Conservation (phyloP, 2,888 invertebrate species). For the Rhingia campestris region DNA sequence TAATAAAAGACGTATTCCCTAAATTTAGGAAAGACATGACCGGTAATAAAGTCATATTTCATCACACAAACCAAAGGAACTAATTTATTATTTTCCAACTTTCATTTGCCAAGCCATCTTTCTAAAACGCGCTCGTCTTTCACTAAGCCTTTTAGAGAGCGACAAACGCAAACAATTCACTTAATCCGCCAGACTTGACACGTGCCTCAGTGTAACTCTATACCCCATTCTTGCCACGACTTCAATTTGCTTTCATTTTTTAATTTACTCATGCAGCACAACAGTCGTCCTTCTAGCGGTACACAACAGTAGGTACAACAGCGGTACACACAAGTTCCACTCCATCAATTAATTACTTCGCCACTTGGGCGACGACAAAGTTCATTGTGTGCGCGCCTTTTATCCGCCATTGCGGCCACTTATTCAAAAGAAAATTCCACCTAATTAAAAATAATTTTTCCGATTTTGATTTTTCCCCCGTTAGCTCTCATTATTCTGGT, state of each 20-base stretch:
- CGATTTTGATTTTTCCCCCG: conserved; percentile 53
- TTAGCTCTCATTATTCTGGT: conserved; percentile 56
- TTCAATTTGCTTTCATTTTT: conserved; percentile 18
- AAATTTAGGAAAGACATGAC: no score
- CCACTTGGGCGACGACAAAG: conserved; percentile 68
- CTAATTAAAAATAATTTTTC: conserved; percentile 68
- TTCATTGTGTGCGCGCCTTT: conserved; percentile 62
- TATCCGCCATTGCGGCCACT: conserved; percentile 62
- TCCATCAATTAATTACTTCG: conserved; percentile 67
- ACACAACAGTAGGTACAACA: background rate
- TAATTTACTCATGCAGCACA: conserved; percentile 6
- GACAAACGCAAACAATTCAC: background rate
- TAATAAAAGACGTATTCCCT: no score
- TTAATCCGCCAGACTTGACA: conserved; percentile 32
- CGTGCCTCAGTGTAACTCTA: conserved; percentile 44
- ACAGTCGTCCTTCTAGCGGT: conserved; percentile 13
- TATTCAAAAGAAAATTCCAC: conserved; percentile 42
- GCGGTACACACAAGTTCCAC: conserved; percentile 52
- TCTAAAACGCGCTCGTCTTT: conserved; percentile 4
- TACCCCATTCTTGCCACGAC: conserved; percentile 15
- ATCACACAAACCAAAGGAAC: no score
- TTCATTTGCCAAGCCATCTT: no score
- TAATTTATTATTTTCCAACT: no score
- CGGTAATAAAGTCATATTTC: no score
- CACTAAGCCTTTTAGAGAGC: conserved; percentile 12